Evolutionary conservation across 1,140 invertebrate species (phyloP), one percentile per base, ranked within the genome.

Genomic region (Heterodera schachtii): DNA sequence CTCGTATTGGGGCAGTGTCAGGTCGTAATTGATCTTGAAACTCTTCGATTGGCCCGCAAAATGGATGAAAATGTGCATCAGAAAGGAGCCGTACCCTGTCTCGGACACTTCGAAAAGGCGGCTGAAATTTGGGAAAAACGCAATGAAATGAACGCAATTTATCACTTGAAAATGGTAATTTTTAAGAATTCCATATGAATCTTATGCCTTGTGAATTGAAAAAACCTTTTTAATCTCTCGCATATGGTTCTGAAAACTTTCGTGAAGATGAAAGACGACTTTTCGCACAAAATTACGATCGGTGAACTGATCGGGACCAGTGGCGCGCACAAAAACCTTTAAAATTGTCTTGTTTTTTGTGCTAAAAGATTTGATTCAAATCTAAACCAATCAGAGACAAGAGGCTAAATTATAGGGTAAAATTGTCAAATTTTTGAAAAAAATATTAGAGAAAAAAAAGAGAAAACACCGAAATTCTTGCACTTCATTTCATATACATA

Each of bases 81-180:
- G 21, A 67, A 78, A 78, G 13, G 76, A 78, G 21, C 76, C 76
- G 49, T 69, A 78, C 21, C 76, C 76, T 13, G 49, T 69, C 70
- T 78, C 76, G 70, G 76, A 44, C 70, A 78, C 60, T 46, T 78
- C 76, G 70, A 78, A 78, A 78, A 21, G 76, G 76, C 16, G 76
- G 76, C 76, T 78, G 47, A 70, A 78, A 71, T n/a, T 7, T 8
- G 67, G 7, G 41, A 16, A 19, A 21, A 21, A 43, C 67, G 6
- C 7, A 9, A 9, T 69, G 67, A 43, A 21, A n/a, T 69, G 1
- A 43, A 1, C 67, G 8, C 19, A 52, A 52, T 69, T 16, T 41
- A 43, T 41, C 5, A 19, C 16, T 16, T 19, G 16, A 64, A 64
- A 19, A 19, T 64, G 11, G 57, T 11, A 5, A 21, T 4, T 64